Evolutionary conservation across 1,140 invertebrate genomes (phyloP), one percentile per base, ranked within the genome.

Genomic region (Octopus sinensis): DNA sequence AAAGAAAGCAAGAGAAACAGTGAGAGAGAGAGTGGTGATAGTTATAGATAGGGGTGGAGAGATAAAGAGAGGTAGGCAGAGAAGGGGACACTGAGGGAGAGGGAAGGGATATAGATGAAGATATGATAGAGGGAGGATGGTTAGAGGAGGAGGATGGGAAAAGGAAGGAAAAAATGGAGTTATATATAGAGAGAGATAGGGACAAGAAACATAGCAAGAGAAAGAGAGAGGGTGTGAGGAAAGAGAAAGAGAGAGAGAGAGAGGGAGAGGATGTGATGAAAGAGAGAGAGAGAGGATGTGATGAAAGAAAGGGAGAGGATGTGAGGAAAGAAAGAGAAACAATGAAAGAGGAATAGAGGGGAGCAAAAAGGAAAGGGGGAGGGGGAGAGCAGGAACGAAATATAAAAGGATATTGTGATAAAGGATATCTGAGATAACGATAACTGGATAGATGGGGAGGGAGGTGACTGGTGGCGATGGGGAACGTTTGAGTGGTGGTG

Each of bases 31-130:
- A 68, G 62, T 68, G n/a, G 62, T 13, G 62, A 68, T 12, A 68
- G 62, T 68, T 68, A 68, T n/a, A 68, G 62, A 68, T 12, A 68
- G 62, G n/a, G 62, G n/a, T 68, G 62, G 62, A 68, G 62, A 68
- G 62, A 68, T 12, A 68, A n/a, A 68, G 62, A 68, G 12, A n/a
- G 62, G n/a, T 12, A 3, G 12, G 62, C 12, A 68, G 62, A 68
- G 62, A 68, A n/a, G n/a, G 62, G n/a, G 62, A 68, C 6, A 76
- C 7, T 9, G 23, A 76, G 23, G 1, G 17, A 76, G 2, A 30
- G 23, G 75, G 23, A 51, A 17, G 75, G 9, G 23, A 76, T 2
- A 30, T 9, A 76, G 75, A 76, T 9, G 43, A 51, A 76, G 75
- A 76, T 9, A 30, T 17, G 23, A 23, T 13, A 51, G 75, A 76